These are phyloP conservation scores for Pleuronectes platessa DNA, from an alignment of 2,113 vertebrate genomes.

Conservation along the genomic window DNA sequence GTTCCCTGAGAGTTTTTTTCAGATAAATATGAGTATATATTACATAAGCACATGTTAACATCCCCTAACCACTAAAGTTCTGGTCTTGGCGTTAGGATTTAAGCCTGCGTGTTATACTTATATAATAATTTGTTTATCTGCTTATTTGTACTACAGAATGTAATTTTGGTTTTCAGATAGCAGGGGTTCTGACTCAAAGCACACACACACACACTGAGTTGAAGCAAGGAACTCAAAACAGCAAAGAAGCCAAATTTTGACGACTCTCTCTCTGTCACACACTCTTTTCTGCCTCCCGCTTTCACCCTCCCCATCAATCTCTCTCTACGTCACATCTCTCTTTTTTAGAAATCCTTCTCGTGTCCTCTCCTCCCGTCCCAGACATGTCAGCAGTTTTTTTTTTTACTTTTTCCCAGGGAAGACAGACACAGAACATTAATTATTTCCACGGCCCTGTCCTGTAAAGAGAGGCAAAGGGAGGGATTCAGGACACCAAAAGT, in stretches of 20 bases:
- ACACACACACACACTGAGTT: not conserved
- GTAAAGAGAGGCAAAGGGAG: conserved; percentile 18
- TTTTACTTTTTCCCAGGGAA: not conserved
- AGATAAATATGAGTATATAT: too few relatives aligned
- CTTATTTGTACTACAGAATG: too few relatives aligned
- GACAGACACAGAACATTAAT: conserved; percentile 54
- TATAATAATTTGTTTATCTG: too few relatives aligned
- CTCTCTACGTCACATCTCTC: conserved; percentile 16
- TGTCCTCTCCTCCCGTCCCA: conserved; percentile 40
- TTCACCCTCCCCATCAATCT: conserved; percentile 33
- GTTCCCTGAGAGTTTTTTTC: not conserved
- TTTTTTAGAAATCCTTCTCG: conserved; percentile 45
- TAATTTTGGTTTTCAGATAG: too few relatives aligned
- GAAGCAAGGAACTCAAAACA: conserved; percentile 40
- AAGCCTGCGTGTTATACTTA: not conserved
- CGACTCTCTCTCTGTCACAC: conserved; percentile 32
- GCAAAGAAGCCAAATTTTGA: conserved; percentile 52
- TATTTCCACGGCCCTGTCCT: conserved; percentile 55
- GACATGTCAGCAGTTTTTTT: conserved; percentile 59
- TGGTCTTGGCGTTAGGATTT: not conserved
- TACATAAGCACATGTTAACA: too few relatives aligned
- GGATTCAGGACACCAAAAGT: conserved; percentile 44
- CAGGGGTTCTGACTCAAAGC: not conserved
- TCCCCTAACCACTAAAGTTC: too few relatives aligned
- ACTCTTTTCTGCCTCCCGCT: conserved; percentile 8